Evolutionary conservation across 2,113 vertebrate genomes (phyloP).

Genomic region (Anhinga rufa): DNA sequence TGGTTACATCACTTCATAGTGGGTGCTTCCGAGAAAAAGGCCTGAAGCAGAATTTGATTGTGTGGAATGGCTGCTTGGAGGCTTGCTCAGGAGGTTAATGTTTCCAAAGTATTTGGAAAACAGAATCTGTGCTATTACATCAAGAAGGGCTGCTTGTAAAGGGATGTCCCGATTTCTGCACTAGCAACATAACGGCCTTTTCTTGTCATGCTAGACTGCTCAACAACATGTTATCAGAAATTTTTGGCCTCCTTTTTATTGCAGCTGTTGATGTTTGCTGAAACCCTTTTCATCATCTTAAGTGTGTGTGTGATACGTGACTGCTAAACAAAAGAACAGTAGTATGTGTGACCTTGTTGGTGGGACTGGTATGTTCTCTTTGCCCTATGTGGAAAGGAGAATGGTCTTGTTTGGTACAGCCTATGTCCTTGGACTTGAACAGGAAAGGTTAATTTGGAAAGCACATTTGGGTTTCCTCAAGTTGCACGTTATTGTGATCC

Average conservation of each 20-base stretch:
- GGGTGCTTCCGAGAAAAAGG: background rate
- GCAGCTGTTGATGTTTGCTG: background rate
- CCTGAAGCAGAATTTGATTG: slow-evolving; percentile 28
- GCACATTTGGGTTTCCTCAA: slow-evolving; percentile 39
- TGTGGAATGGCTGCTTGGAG: background rate
- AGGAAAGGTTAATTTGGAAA: slow-evolving; percentile 36
- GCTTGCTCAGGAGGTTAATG: background rate
- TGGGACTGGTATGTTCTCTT: background rate
- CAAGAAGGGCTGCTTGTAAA: background rate
- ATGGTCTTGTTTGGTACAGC: background rate
- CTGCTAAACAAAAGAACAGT: background rate
- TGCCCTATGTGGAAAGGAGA: background rate
- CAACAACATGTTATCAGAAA: background rate
- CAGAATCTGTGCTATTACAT: background rate
- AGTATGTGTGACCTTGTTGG: background rate
- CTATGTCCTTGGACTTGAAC: background rate
- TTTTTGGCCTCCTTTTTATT: background rate
- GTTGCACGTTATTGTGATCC: slow-evolving; percentile 56
- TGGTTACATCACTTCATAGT: background rate
- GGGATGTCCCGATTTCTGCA: background rate
- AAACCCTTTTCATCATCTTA: background rate
- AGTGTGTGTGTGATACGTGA: background rate
- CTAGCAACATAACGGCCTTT: background rate
- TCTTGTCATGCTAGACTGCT: background rate
- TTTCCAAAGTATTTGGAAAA: background rate